Conservation (phyloP, 1,140 invertebrate species). For the Drosophila ohnishii region DNA sequence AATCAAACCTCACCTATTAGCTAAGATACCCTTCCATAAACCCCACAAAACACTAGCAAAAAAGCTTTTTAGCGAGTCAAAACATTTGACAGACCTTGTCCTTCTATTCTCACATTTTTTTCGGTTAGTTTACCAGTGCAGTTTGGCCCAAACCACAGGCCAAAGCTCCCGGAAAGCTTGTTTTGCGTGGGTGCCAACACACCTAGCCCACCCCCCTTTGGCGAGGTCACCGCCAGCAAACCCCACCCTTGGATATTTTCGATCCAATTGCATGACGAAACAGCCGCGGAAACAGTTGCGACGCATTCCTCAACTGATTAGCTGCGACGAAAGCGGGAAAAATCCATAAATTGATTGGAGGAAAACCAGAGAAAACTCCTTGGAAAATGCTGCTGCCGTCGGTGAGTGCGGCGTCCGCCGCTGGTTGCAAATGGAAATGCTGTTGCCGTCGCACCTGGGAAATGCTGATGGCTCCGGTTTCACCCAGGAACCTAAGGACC, state of each 20-base stretch:
- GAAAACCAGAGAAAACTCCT: constrained; percentile 1
- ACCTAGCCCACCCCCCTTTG: neutral
- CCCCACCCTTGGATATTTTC: constrained; percentile 28
- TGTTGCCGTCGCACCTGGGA: constrained; percentile 63
- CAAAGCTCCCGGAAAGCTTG: constrained; percentile 57
- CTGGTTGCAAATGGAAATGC: constrained; percentile 51
- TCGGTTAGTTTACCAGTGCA: constrained; percentile 30
- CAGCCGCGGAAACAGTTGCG: constrained; percentile 52
- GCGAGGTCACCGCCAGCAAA: constrained; percentile 17
- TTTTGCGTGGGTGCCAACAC: constrained; percentile 38
- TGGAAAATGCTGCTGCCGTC: constrained; percentile 61
- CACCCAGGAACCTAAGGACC: constrained; percentile 74
- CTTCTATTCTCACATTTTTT: constrained; percentile 21
- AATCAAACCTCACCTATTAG: neutral
- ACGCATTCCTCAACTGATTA: constrained; percentile 26
- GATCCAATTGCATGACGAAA: constrained; percentile 72
- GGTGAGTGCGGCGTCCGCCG: constrained; percentile 23
- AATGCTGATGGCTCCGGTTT: constrained; percentile 66
- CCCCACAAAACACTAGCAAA: constrained; percentile 28
- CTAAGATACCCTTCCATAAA: neutral
- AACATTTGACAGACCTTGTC: constrained; percentile 66
- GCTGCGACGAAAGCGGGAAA: constrained; percentile 34
- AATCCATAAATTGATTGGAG: constrained; percentile 76
- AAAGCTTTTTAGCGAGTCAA: constrained; percentile 49
- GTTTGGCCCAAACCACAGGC: constrained; percentile 12